Conservation (phyloP, 2,797 vertebrate species). For the Cottoperca gobio region DNA sequence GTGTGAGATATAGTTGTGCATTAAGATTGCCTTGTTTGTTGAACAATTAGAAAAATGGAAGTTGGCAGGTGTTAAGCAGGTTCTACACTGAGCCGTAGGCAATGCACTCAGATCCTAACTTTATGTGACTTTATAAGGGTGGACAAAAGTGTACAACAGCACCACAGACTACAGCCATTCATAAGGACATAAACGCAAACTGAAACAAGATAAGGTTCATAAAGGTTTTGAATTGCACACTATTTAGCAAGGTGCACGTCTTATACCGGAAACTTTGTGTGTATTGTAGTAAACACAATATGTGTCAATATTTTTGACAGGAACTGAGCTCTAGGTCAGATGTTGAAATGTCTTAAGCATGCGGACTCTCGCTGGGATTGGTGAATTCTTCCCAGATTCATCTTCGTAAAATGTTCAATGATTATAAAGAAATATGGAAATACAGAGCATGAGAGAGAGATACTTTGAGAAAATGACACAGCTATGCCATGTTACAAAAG, state of each 20-base stretch:
- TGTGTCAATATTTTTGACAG: background rate
- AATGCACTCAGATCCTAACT: background rate
- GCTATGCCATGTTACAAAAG: conserved; percentile 9
- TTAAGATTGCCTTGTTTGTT: background rate
- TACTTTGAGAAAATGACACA: background rate
- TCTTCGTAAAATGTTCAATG: background rate
- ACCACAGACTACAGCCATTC: background rate
- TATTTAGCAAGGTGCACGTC: background rate
- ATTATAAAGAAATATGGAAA: background rate
- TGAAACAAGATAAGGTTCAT: background rate
- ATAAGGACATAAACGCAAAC: background rate
- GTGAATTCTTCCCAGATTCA: background rate
- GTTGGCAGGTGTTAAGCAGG: background rate
- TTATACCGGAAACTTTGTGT: background rate
- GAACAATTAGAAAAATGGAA: background rate
- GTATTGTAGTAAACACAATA: background rate
- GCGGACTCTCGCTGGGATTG: background rate
- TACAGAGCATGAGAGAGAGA: background rate
- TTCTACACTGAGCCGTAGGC: background rate
- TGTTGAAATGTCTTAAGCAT: background rate
- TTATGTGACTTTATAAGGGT: background rate
- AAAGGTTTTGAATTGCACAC: background rate
- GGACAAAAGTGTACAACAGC: conserved; percentile 2
- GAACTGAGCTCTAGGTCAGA: background rate
- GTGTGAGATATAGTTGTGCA: background rate